Evolutionary conservation across 2,113 vertebrate species (phyloP), one percentile per base, ranked within the genome.

Genomic region (Hyperopisus bebe): DNA sequence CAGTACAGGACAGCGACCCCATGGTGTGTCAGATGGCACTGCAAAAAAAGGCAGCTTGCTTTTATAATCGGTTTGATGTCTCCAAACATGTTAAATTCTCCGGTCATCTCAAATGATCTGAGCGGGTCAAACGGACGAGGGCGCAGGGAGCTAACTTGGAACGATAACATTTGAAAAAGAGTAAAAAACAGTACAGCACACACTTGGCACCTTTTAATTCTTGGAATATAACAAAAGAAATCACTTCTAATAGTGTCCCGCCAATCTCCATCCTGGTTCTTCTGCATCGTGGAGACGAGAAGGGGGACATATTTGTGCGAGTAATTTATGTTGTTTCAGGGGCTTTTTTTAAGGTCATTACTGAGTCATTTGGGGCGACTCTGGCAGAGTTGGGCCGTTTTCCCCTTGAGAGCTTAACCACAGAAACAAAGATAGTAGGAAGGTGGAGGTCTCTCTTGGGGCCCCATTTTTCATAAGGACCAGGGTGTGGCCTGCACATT

Each of bases 311-410:
- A 92, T 93, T 94, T 95, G 87, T 91, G 89, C 90, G 91, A 91
- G 92, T 91, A 85, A 90, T 89, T 91, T 90, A 90, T 95, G 94
- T 95, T 95, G 91, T 94, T 96, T 94, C 91, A 94, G 93, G 92
- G 85, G 91, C 91, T 89, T 89, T 93, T 93, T 94, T 90, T 82
- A 80, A 91, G 92, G 92, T 92, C 92, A 92, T 92, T 92, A 92
- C 90, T 90, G 88, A 93, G 92, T 90, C 90, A 93, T 93, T 91
- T 92, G 91, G 90, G 89, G 91, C 7, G 31, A 31, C 31, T 21
- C 11, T 91, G 92, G 91, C 90, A 88, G 90, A 90, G 89, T 83
- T 87, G 83, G 24, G 35, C 88, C 92, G 92, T 88, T 88, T 91
- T 94, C 92, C 93, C 93, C 90, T n/a, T 3, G 90, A 93, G 35